phyloP scores from a whole-genome alignment of 2,113 vertebrate species.

The Scatophagus argus region DNA sequence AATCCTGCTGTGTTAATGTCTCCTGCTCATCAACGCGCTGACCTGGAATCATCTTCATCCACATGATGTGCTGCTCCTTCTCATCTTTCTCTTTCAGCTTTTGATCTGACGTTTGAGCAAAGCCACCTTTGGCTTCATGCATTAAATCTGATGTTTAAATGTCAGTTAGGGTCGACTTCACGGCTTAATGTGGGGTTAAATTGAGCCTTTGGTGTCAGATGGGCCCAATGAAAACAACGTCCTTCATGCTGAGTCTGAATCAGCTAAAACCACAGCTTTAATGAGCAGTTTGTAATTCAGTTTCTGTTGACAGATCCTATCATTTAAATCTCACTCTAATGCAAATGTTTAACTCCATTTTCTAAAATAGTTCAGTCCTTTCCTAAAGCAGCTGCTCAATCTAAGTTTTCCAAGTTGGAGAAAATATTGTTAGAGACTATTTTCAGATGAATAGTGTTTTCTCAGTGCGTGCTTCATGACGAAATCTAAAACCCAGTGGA shows the following conservation, averaged over 20 bases:
- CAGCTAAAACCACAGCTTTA: background rate
- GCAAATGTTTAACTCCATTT: too few species aligned
- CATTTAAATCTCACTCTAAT: too few species aligned
- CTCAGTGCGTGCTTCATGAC: background rate
- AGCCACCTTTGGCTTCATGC: conserved; percentile 8
- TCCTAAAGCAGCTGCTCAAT: too few species aligned
- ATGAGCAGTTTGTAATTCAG: background rate
- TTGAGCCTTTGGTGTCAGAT: background rate
- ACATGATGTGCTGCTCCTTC: conserved; percentile 52
- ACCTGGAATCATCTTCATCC: conserved; percentile 73
- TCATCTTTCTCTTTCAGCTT: background rate
- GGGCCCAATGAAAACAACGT: background rate
- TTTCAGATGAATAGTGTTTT: background rate
- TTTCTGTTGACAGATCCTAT: background rate
- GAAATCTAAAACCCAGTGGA: background rate
- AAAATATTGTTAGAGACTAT: too few species aligned
- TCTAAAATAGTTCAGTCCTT: too few species aligned
- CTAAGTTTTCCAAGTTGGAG: too few species aligned
- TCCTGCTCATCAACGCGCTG: conserved; percentile 62
- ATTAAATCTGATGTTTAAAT: conserved; percentile 11
- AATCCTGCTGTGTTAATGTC: conserved; percentile 48
- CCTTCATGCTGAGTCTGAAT: background rate
- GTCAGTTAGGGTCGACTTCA: conserved; percentile 1
- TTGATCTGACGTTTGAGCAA: conserved; percentile 13
- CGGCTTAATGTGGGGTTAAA: background rate